Base-by-base conservation (phyloP, 2,888 invertebrate species). In the Melikaiella ostensackeni region DNA sequence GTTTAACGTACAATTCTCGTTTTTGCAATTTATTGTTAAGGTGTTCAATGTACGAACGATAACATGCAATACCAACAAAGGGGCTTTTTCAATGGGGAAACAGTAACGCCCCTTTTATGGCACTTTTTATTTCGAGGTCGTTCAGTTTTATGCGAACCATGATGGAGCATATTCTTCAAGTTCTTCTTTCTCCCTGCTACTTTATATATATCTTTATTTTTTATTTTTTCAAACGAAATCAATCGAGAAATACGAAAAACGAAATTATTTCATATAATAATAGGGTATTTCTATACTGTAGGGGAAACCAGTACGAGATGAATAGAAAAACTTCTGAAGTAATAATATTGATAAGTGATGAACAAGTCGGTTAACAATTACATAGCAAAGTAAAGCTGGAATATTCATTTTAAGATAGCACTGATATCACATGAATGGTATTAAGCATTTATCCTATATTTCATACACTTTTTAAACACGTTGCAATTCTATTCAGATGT, bases 1-100 rank as follows among this genome's bases (percentile, higher is more conserved):
- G 30, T 66, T 66, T 46, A 66, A 50, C 66, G 27, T 66, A 46
- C 46, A 66, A 66, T 66, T 66, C 66, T 66, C 66, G 42, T 50
- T 66, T 66, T 46, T 46, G 27, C 30, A 66, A 27, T 66, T 66
- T 66, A 66, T 66, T 66, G 46, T 66, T 66, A 66, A 66, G 66
- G 66, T 66, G 46, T 46, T 46, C 66, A 66, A 46, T 46, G 46
- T 46, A 46, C 46, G 66, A 50, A 66, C 46, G 66, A 66, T 66
- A 66, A 66, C 66, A 66, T 66, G 30, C 46, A 66, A 66, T 66
- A 66, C 50, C 66, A 66, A 66, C 66, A 66, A 66, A 66, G 46
- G 66, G 66, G 46, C 66, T 66, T 66, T 66, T 46, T 66, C 66
- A 66, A 66, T 66, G 64, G 64, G 42, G 27, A 64, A 64, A 64